Base-by-base conservation (phyloP, 1,140 invertebrate genomes). In the Littorina saxatilis region DNA sequence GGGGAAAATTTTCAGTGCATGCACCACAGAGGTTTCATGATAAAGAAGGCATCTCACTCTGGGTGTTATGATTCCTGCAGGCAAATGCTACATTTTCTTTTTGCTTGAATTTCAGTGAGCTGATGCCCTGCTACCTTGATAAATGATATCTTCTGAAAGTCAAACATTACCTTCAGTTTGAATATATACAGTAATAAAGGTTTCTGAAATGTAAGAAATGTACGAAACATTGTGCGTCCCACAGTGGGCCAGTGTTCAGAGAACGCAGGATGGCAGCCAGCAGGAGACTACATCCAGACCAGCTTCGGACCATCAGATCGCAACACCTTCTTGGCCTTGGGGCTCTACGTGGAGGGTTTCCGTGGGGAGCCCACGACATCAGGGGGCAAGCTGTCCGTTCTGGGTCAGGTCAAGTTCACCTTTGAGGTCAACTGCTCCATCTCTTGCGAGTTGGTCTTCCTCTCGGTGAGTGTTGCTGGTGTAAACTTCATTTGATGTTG, bases 401-500 rank as follows among this genome's bases (percentile, higher is more conserved):
- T 94, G 5, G 93, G 93, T 23, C 87, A 90, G 32, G 86, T 94
- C 9, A 89, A 87, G 5, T 94, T 94, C 86, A 89, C 88, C 13
- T 94, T 94, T 87, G 92, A 94, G 81, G 85, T 93, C n/a, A 84
- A 90, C n/a, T 94, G 94, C 87, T 81, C 86, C 1, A 87, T 85
- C 15, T 88, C 92, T 43, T 94, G 94, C 86, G 91, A 92, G 82
- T 91, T 94, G 79, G 85, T 93, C n/a, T 94, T 94, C 74, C 92
- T 94, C 91, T 91, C 93, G 87, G 94, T 94, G 85, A 85, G 86
- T 85, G 23, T 70, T 80, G 20, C 66, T 87, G 84, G 79, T n/a
- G n/a, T n/a, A n/a, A n/a, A n/a, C n/a, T 23, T 13, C 50, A 13
- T 52, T 52, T 23, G 50, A 52, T 52, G 9, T 52, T n/a, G n/a